Evolutionary conservation across 2,888 invertebrate species (phyloP).

Genomic region (Melanotus villosus): DNA sequence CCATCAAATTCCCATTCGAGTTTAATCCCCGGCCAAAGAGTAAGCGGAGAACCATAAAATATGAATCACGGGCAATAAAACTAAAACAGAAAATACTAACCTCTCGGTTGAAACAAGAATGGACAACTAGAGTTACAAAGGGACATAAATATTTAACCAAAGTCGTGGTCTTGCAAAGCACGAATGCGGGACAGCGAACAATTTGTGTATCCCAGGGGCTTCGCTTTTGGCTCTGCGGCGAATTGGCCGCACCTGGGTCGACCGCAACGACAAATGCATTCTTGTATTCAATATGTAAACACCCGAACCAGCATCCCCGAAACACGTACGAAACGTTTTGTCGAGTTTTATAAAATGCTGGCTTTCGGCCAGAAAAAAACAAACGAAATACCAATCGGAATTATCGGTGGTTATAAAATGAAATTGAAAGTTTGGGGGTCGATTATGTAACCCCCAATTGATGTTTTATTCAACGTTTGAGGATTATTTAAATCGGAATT

Average conservation of each 20-base stretch:
- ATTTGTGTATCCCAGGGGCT: slow-evolving; percentile 46
- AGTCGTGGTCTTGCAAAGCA: slow-evolving; percentile 43
- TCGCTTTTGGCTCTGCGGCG: slow-evolving; percentile 41
- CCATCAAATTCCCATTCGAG: not conserved
- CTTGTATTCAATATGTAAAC: slow-evolving; percentile 45
- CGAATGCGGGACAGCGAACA: slow-evolving; percentile 45
- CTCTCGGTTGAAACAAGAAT: slow-evolving; percentile 22
- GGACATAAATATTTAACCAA: slow-evolving; percentile 44
- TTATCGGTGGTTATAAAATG: slow-evolving; percentile 21
- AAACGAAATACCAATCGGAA: not conserved
- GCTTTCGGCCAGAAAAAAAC: slow-evolving; percentile 3
- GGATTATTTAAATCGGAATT: not conserved
- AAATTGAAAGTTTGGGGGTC: slow-evolving; percentile 23
- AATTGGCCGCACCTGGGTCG: slow-evolving; percentile 45
- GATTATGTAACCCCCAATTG: slow-evolving; percentile 1
- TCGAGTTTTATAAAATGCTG: slow-evolving; percentile 26
- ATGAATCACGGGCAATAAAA: slow-evolving; percentile 23
- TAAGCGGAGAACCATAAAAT: slow-evolving; percentile 11
- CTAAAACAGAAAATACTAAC: slow-evolving; percentile 2
- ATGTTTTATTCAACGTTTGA: not conserved
- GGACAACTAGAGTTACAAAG: slow-evolving; percentile 31
- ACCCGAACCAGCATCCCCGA: slow-evolving; percentile 1
- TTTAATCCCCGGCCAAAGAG: not conserved
- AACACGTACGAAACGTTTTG: slow-evolving; percentile 17
- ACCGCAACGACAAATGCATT: slow-evolving; percentile 46